Evolutionary conservation across 2,888 invertebrate genomes (phyloP).

Genomic region (Digitonthophagus gazella): DNA sequence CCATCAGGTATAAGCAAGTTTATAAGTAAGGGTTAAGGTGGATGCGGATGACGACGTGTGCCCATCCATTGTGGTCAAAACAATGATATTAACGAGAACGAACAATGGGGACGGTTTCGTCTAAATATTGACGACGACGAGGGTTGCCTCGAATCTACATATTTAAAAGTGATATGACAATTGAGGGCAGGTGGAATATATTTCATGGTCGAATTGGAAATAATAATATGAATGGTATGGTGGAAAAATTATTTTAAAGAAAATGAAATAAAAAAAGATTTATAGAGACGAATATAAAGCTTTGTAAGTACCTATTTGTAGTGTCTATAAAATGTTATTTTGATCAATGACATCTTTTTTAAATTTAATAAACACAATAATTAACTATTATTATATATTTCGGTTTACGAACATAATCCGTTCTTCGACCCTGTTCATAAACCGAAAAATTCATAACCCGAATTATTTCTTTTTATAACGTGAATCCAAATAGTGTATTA

Average conservation of each 20-base stretch:
- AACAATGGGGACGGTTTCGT: constrained; percentile 22
- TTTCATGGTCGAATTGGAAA: neutral
- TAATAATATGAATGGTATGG: neutral
- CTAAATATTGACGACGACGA: constrained; percentile 22
- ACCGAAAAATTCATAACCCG: too few species aligned
- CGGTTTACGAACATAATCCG: too few species aligned
- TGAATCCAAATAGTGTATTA: too few species aligned
- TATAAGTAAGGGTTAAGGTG: neutral
- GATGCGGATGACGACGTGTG: constrained; percentile 13
- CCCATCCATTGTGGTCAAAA: constrained; percentile 25
- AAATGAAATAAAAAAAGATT: neutral
- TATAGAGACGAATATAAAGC: too few species aligned
- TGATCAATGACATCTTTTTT: too few species aligned
- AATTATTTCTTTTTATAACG: too few species aligned
- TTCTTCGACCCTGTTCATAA: too few species aligned
- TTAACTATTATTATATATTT: too few species aligned
- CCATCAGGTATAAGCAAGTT: constrained; percentile 1
- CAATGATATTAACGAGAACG: constrained; percentile 27
- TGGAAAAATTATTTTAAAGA: too few species aligned
- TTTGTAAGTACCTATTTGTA: too few species aligned
- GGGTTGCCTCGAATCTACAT: neutral
- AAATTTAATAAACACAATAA: too few species aligned
- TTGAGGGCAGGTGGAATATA: neutral
- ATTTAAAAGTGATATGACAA: neutral
- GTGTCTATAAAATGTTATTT: too few species aligned